Percentiles rank a stretch among this genome's conserved stretches.
These are phyloP conservation scores for Hedychridium roseum DNA, from an alignment of 2,888 invertebrate species.

Conservation along the genomic window DNA sequence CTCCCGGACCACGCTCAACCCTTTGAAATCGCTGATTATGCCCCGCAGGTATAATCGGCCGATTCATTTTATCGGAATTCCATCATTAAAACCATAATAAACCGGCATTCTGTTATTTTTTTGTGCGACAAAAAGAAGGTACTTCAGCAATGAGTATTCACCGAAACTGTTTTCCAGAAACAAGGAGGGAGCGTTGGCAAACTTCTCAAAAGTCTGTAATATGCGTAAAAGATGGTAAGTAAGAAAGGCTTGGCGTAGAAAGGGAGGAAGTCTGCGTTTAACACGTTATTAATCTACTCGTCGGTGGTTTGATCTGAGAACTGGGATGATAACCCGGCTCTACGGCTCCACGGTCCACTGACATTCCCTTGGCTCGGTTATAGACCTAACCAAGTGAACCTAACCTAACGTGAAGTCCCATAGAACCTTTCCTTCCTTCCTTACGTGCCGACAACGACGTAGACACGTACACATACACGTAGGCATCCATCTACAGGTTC, in stretches of 20 bases:
- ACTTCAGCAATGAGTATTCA: too few relatives aligned
- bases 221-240: too few relatives aligned
- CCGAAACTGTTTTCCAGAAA: too few relatives aligned
- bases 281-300: too few relatives aligned
- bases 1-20: slow-evolving; percentile 1
- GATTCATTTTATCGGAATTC: slow-evolving; percentile 29
- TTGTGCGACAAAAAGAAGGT: too few relatives aligned
- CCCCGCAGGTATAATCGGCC: slow-evolving; percentile 28
- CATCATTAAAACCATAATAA: slow-evolving; percentile 22
- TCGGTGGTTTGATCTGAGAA: too few relatives aligned
- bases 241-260: too few relatives aligned
- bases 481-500: slow-evolving; percentile 6
- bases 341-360: slow-evolving; percentile 33
- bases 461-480: slow-evolving; percentile 7
- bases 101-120: slow-evolving; percentile 11
- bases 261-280: too few relatives aligned
- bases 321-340: slow-evolving; percentile 33
- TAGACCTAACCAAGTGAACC: slow-evolving; percentile 43
- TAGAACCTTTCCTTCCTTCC: slow-evolving; percentile 32
- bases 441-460: slow-evolving; percentile 14
- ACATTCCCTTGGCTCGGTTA: slow-evolving; percentile 43
- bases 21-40: slow-evolving; percentile 28
- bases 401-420: slow-evolving; percentile 41
- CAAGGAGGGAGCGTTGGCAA: too few relatives aligned
- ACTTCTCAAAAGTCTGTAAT: too few relatives aligned